Evolutionary conservation across 1,140 invertebrate genomes (phyloP).

Genomic region (Mya arenaria): DNA sequence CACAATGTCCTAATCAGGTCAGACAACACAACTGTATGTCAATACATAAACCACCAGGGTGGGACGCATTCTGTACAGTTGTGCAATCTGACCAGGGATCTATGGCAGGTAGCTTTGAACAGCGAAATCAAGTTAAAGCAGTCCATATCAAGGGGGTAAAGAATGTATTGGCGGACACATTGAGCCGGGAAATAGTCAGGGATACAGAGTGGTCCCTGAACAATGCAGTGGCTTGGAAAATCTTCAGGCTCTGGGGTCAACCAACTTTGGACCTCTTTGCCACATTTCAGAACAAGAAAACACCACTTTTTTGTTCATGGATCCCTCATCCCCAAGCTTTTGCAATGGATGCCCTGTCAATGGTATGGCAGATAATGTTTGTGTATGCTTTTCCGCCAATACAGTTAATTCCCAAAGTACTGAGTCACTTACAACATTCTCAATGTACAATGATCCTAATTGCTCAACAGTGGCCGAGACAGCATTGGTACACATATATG

Average conservation of each 20-base stretch:
- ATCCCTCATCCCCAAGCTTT: slow-evolving; percentile 26
- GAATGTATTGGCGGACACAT: neutral
- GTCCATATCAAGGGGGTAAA: neutral
- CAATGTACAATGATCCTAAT: slow-evolving; percentile 22
- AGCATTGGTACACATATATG: neutral
- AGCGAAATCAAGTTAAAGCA: slow-evolving; percentile 23
- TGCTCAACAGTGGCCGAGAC: slow-evolving; percentile 26
- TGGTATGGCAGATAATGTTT: slow-evolving; percentile 31
- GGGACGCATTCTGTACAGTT: slow-evolving; percentile 2
- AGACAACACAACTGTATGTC: slow-evolving; percentile 11
- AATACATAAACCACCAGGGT: slow-evolving; percentile 28
- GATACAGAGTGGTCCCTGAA: slow-evolving; percentile 40
- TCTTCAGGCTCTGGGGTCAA: slow-evolving; percentile 24
- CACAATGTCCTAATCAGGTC: slow-evolving; percentile 29
- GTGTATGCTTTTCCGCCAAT: slow-evolving; percentile 33
- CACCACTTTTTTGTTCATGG: slow-evolving; percentile 14
- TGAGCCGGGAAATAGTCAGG: slow-evolving; percentile 5
- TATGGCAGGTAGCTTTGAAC: neutral
- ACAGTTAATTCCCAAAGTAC: neutral
- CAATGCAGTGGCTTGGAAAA: slow-evolving; percentile 7
- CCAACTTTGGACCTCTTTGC: slow-evolving; percentile 6
- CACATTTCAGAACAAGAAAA: slow-evolving; percentile 2
- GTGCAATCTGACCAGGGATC: neutral
- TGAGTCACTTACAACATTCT: slow-evolving; percentile 15
- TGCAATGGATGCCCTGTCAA: slow-evolving; percentile 30